Evolutionary conservation across 1,140 invertebrate species (phyloP).

Genomic region (Himalopsyche phryganea): DNA sequence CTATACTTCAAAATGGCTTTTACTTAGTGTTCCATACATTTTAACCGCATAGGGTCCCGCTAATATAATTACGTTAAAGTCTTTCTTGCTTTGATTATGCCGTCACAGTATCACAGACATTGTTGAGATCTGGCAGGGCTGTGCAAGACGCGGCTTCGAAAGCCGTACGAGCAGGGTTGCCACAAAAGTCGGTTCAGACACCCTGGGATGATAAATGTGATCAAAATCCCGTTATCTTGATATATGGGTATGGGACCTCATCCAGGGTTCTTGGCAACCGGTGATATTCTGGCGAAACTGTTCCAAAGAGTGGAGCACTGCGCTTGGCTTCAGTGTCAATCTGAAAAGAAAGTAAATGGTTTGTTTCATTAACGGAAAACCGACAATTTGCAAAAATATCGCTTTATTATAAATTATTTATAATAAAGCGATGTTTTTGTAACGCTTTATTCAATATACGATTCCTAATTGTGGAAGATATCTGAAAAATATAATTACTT

Average conservation of each 20-base stretch:
- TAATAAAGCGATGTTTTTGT: no score
- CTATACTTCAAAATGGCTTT: no score
- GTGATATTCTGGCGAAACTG: constrained; percentile 30
- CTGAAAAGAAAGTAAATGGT: constrained; percentile 7
- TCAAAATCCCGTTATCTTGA: constrained; percentile 13
- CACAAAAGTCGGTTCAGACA: background rate
- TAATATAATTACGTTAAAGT: no score
- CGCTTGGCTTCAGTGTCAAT: constrained; percentile 23
- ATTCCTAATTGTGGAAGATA: no score
- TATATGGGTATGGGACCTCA: constrained; percentile 17
- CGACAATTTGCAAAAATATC: no score
- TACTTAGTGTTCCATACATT: no score
- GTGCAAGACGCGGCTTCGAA: background rate
- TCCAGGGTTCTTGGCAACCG: constrained; percentile 29
- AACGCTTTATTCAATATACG: no score
- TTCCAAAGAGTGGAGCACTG: constrained; percentile 29
- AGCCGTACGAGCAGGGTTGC: background rate
- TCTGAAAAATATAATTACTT: no score
- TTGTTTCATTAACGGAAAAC: no score
- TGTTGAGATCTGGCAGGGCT: constrained; percentile 24
- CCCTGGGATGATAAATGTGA: background rate
- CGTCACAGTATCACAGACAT: constrained; percentile 27
- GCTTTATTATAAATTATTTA: no score
- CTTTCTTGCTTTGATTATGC: no score
- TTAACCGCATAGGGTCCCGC: no score